Conservation (phyloP, 2,113 vertebrate species). For the Chloropsis cyanopogon region DNA sequence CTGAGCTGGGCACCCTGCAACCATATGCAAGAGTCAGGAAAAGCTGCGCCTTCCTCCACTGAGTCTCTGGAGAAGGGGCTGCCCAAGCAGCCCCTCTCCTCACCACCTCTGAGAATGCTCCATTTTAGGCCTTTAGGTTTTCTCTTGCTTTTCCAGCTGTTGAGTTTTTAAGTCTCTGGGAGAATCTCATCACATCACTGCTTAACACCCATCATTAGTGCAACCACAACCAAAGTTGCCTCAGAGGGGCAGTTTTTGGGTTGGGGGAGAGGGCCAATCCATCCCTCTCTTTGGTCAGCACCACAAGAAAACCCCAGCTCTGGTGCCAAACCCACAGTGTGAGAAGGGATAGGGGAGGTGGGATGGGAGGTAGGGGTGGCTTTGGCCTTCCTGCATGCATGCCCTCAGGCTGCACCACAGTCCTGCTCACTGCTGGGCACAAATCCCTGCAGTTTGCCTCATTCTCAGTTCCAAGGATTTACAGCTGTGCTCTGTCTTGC, state of each 20-base stretch:
- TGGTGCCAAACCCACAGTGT: not conserved
- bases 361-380: not conserved
- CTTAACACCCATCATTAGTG: not conserved
- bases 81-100: not conserved
- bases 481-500: not conserved
- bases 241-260: not conserved
- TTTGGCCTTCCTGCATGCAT: not conserved
- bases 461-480: not conserved
- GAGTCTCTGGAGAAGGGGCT: not conserved
- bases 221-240: not conserved
- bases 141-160: not conserved
- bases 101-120: not conserved
- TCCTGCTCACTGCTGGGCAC: not conserved
- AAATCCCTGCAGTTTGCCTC: not conserved
- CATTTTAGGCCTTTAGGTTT: not conserved
- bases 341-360: not conserved
- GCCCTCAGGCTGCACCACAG: not conserved
- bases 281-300: not conserved
- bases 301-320: not conserved
- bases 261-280: not conserved
- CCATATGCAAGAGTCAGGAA: not conserved
- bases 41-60: not conserved
- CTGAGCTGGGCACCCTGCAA: not conserved
- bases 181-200: not conserved
- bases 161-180: slow-evolving; percentile 12